Evolutionary conservation across 2,888 invertebrate species (phyloP).

Genomic region (Helicoverpa assulta): DNA sequence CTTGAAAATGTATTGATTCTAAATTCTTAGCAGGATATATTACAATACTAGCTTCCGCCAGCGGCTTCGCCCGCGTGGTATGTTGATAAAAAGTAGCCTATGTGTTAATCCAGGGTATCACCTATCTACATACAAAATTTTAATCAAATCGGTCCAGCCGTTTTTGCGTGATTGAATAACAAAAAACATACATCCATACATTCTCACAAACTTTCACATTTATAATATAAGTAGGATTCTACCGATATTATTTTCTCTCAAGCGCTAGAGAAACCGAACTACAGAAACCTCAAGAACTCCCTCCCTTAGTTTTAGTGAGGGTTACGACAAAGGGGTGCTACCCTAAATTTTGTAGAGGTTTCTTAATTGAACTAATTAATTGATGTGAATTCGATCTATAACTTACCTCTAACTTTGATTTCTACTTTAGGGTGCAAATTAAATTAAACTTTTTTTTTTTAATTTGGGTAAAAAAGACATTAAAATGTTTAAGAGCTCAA

Average conservation of each 20-base stretch:
- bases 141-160: too few relatives aligned
- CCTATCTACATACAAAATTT: too few relatives aligned
- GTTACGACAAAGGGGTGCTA: not conserved
- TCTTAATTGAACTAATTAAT: not conserved
- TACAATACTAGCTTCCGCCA: too few relatives aligned
- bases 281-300: not conserved
- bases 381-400: not conserved
- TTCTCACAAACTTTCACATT: too few relatives aligned
- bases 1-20: not conserved
- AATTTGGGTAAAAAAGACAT: not conserved
- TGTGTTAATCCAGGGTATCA: too few relatives aligned
- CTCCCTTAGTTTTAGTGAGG: not conserved
- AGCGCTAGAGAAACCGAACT: not conserved
- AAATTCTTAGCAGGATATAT: too few relatives aligned
- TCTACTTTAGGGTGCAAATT: not conserved
- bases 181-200: too few relatives aligned
- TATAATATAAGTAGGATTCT: too few relatives aligned
- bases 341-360: not conserved
- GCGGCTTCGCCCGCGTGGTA: too few relatives aligned
- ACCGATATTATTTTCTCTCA: not conserved
- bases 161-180: too few relatives aligned
- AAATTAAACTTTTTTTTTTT: not conserved
- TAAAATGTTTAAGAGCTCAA: not conserved
- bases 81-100: too few relatives aligned
- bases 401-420: not conserved